Percentiles rank a stretch among this genome's conserved stretches.
Conservation (phyloP, 2,888 invertebrate species). For the Xylocampa areola region DNA sequence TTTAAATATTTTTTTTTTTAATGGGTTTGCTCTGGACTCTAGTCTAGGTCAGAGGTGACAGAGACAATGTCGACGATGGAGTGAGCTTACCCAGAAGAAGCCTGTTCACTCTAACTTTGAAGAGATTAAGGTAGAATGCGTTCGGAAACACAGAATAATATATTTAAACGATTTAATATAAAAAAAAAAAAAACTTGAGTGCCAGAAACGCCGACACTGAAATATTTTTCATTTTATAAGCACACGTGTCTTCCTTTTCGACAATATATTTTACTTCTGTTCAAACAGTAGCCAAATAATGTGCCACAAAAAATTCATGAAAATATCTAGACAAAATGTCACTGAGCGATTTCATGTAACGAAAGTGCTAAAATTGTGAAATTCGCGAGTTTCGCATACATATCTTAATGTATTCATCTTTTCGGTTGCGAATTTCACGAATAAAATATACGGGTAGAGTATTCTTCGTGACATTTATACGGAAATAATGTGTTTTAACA, state of each 20-base stretch:
- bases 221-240: neutral
- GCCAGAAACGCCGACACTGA: too few species aligned
- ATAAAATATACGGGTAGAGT: conserved; percentile 13
- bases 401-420: conserved; percentile 48
- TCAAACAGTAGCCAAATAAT: conserved; percentile 14
- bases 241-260: neutral
- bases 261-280: too few species aligned
- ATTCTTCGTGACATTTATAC: conserved; percentile 12
- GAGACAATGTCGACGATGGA: too few species aligned
- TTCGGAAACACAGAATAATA: too few species aligned
- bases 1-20: too few species aligned
- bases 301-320: conserved; percentile 9
- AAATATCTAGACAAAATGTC: conserved; percentile 40
- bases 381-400: conserved; percentile 41
- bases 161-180: too few species aligned
- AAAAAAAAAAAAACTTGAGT: too few species aligned
- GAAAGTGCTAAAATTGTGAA: conserved; percentile 41
- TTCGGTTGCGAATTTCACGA: conserved; percentile 22
- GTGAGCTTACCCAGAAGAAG: too few species aligned
- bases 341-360: conserved; percentile 8
- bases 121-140: too few species aligned
- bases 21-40: too few species aligned
- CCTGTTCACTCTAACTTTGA: too few species aligned
- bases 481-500: conserved; percentile 1
- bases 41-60: too few species aligned